Evolutionary conservation across 64 coral and sea anemone species (phyloP), one percentile per base, ranked within the genome.

Genomic region (Cladopsammia gracilis): DNA sequence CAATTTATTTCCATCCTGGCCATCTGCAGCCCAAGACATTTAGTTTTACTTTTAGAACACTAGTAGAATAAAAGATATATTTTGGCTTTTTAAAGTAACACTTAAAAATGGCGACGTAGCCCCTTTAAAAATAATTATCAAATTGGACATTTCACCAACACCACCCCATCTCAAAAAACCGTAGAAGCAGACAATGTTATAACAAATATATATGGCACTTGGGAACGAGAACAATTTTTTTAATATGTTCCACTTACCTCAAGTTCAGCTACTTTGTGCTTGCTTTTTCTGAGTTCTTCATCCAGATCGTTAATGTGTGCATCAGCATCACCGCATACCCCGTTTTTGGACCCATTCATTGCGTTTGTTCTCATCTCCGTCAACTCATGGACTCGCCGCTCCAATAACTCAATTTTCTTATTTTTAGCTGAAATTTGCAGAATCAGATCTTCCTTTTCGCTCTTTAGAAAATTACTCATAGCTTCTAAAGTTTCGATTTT

Each of bases 341-440:
- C 77, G 25, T 83, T 73, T 44, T 74, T 59, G 13, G 51, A 48
- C 7, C 49, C 64, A 82, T 68, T 82, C 2, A 82, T 44, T 0
- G 7, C 62, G 10, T 62, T 93, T n/a, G 62, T 87, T 78, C 59
- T 86, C 52, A 42, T 79, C 19, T 87, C 76, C 0, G 70, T 88
- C 54, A 86, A 46, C 20, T 86, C 91, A 11, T 69, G 73, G 8
- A 77, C 25, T 23, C 79, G 64, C 6, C n/a, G 68, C 53, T 93
- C 91, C 49, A 75, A 87, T 23, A 93, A 11, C 18, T 75, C 73
- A 42, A 87, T 93, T 85, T 93, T 93, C 91, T 87, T 93, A 54
- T 79, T 85, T 54, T 85, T 86, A 13, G 74, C 20, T 5, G 73
- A 18, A 57, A 93, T 87, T 56, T 80, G 81, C 16, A 87, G 46